These are phyloP conservation scores for Anoplophora glabripennis DNA, from an alignment of 1,140 invertebrate species.

Conservation along the genomic window DNA sequence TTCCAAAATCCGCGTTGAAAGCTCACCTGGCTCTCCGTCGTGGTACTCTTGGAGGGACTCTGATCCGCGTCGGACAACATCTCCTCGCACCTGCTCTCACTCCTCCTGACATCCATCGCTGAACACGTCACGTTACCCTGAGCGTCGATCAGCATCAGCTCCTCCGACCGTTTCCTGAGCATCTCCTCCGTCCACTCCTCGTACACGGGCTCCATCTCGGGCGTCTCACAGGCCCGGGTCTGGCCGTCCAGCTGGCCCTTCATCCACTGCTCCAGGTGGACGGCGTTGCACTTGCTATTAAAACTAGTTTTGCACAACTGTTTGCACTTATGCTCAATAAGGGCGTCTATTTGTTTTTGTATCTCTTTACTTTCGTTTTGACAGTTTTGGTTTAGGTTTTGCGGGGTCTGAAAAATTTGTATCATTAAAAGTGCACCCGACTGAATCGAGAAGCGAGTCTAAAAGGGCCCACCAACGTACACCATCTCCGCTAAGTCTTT, in stretches of 20 bases:
- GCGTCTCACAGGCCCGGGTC: conserved; percentile 46
- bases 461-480: too few relatives aligned
- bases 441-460: too few relatives aligned
- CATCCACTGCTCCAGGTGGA: conserved; percentile 74
- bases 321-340: conserved; percentile 60
- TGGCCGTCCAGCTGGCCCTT: conserved; percentile 54
- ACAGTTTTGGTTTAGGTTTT: conserved; percentile 32
- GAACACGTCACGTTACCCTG: conserved; percentile 30
- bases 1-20: too few relatives aligned
- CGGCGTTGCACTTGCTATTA: conserved; percentile 58
- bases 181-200: conserved; percentile 70
- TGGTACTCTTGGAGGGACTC: conserved; percentile 67
- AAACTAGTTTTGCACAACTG: conserved; percentile 56
- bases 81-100: conserved; percentile 47
- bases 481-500: too few relatives aligned
- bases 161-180: conserved; percentile 62
- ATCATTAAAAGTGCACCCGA: conserved; percentile 23
- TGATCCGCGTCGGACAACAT: conserved; percentile 55
- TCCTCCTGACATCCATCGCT: conserved; percentile 44
- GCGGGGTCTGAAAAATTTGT: conserved; percentile 32
- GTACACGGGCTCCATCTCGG: conserved; percentile 52
- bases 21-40: conserved; percentile 70
- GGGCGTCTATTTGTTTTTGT: conserved; percentile 53
- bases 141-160: conserved; percentile 59
- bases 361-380: conserved; percentile 42